Base-by-base conservation (phyloP, 2,888 invertebrate genomes). In the Elegia similella region DNA sequence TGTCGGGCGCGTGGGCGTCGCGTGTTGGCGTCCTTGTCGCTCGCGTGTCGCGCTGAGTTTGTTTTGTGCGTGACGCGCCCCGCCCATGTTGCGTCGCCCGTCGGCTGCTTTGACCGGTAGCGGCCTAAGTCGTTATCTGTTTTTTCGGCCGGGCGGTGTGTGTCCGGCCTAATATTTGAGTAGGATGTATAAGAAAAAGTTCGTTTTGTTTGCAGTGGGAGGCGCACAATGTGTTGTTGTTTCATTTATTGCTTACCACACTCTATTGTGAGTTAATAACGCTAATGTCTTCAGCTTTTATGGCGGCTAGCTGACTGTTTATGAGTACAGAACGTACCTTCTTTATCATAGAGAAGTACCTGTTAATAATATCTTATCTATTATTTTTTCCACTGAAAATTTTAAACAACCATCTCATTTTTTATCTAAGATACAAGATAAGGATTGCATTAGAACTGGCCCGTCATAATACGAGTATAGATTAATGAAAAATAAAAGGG, bases 31-130 rank as follows among this genome's bases (percentile, higher is more conserved):
- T 87, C 82, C 75, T 77, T 75, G 71, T 88, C 79, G 68, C 72
- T 52, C 80, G 74, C 75, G 73, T 82, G 56, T 56, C 56, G 42
- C 82, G 80, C 80, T 75, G 73, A 83, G 88, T 90, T 89, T 91
- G 90, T 90, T 90, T 90, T 81, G 86, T 82, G 88, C 89, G 89
- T 89, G 89, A 90, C 88, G 86, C 73, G 89, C 85, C 86, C 77
- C 90, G 90, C 90, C 90, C 86, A 69, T 70, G 73, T 75, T 77
- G 77, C 70, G 64, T 78, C 82, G 82, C 84, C 76, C 80, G 83
- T 77, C 82, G 82, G 82, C 69, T 72, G 75, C 87, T 90, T 89
- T 88, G 89, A 83, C 87, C 91, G 86, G 91, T 90, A 90, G 89
- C 88, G 76, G 69, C 66, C 72, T 73, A 73, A 82, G 79, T 89